These are phyloP conservation scores for Anableps anableps DNA, from an alignment of 2,797 vertebrate genomes.

Conservation along the genomic window DNA sequence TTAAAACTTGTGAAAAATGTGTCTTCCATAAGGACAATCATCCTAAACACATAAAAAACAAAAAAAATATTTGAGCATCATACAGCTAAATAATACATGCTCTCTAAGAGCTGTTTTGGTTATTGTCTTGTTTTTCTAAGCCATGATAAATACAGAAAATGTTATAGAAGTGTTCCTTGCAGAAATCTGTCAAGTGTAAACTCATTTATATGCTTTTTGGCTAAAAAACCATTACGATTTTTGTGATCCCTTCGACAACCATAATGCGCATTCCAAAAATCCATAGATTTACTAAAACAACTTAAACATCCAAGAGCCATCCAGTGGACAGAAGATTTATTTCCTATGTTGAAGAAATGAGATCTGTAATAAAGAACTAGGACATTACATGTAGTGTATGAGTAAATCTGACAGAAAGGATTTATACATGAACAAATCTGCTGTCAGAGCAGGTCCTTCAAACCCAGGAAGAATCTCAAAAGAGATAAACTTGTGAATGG, in stretches of 20 bases:
- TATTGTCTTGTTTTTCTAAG: neutral
- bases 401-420: neutral
- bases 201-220: neutral
- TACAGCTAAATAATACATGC: too few relatives aligned
- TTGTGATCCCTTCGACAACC: too few relatives aligned
- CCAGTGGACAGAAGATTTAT: slow-evolving; percentile 24
- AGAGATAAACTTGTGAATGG: slow-evolving; percentile 1
- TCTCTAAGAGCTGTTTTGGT: too few relatives aligned
- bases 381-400: neutral
- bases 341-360: slow-evolving; percentile 29
- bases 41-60: neutral
- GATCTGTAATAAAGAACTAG: slow-evolving; percentile 11
- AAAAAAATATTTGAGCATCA: neutral
- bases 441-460: slow-evolving; percentile 4
- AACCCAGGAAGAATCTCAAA: neutral
- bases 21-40: neutral
- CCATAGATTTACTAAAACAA: neutral
- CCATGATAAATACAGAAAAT: neutral
- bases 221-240: neutral
- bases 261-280: neutral
- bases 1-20: neutral
- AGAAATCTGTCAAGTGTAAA: neutral
- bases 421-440: neutral
- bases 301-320: slow-evolving; percentile 13
- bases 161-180: neutral